Percentiles rank a stretch among this genome's conserved stretches.
These are phyloP conservation scores for Drosophila conformis DNA, from an alignment of 2,888 invertebrate genomes.

Conservation along the genomic window DNA sequence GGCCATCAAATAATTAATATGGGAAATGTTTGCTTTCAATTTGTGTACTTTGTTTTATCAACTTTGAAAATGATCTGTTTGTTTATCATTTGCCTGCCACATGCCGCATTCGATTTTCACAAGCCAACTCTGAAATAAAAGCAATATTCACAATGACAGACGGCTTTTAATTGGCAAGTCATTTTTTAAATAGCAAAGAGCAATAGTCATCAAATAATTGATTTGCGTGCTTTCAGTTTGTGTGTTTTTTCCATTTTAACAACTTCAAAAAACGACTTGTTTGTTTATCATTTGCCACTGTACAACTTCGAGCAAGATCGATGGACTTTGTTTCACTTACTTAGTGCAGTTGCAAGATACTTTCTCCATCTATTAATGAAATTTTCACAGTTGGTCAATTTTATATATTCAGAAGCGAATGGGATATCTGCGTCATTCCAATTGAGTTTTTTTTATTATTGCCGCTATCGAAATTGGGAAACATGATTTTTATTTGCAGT, in stretches of 20 bases:
- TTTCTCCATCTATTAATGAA: not conserved
- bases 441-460: not conserved
- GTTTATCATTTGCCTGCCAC: not conserved
- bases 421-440: not conserved
- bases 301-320: not conserved
- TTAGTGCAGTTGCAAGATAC: not conserved
- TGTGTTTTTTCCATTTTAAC: not conserved
- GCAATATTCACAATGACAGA: not conserved
- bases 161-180: not conserved
- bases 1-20: not conserved
- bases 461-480: not conserved
- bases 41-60: conserved; percentile 9
- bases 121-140: not conserved
- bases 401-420: not conserved
- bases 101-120: not conserved
- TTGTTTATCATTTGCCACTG: not conserved
- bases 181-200: not conserved
- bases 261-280: not conserved
- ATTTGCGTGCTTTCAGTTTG: not conserved
- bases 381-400: not conserved
- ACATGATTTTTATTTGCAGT: not conserved
- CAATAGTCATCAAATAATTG: not conserved
- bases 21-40: conserved; percentile 5
- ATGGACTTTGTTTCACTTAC: not conserved
- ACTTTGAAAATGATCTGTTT: conserved; percentile 3